phyloP scores from a whole-genome alignment of 2,113 vertebrate genomes.

The Rhadina sibilatrix region DNA sequence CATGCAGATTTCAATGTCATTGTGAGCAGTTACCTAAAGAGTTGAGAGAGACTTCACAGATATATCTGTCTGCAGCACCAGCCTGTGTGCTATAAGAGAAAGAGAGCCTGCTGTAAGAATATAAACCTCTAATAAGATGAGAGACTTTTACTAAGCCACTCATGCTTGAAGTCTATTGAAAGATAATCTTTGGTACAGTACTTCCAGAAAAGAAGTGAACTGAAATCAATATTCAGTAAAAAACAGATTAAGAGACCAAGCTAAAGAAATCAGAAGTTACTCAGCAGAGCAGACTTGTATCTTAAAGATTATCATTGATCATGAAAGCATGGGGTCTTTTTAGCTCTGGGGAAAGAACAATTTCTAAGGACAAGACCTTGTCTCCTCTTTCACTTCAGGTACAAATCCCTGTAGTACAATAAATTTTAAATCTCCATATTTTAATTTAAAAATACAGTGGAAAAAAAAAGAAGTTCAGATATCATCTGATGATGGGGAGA shows the following conservation, averaged over 20 bases:
- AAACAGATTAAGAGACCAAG: conserved; percentile 30
- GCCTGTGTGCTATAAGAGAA: background rate
- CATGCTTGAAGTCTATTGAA: conserved; percentile 23
- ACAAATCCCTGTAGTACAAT: background rate
- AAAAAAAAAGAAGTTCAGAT: background rate
- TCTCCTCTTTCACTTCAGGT: background rate
- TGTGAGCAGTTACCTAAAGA: background rate
- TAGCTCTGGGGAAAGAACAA: background rate
- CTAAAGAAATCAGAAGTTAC: conserved; percentile 21
- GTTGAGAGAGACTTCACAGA: background rate
- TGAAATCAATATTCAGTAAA: conserved; percentile 49
- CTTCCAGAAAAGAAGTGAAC: conserved; percentile 25
- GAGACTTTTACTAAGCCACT: conserved; percentile 30
- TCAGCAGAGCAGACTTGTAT: background rate
- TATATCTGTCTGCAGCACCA: background rate
- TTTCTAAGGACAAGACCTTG: background rate
- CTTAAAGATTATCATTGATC: background rate
- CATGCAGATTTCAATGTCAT: background rate
- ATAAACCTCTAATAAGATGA: conserved; percentile 43
- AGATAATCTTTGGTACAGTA: conserved; percentile 47
- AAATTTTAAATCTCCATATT: background rate
- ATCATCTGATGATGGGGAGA: background rate
- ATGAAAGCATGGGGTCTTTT: background rate
- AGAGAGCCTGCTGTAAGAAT: background rate
- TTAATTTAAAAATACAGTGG: background rate